phyloP scores from a whole-genome alignment of 2,113 vertebrate species.

The Phrynocephalus versicolor region DNA sequence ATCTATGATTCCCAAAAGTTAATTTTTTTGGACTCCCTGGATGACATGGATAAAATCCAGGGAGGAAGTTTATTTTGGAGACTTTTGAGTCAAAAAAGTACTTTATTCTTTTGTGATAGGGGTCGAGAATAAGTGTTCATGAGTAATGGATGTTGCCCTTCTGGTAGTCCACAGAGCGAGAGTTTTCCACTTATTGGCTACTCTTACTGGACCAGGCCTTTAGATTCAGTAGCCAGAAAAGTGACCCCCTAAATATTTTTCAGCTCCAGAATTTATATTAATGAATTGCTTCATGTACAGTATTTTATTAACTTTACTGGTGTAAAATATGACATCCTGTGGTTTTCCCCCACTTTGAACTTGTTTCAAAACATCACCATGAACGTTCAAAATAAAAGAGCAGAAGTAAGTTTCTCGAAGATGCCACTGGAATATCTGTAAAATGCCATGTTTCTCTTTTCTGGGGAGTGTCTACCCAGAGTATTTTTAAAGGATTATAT shows the following conservation, averaged over 20 bases:
- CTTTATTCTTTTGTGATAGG: too few relatives aligned
- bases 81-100: too few relatives aligned
- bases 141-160: too few relatives aligned
- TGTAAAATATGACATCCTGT: background rate
- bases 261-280: background rate
- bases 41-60: too few relatives aligned
- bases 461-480: constrained; percentile 1
- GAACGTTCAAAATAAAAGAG: background rate
- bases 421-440: background rate
- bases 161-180: background rate
- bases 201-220: background rate
- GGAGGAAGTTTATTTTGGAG: too few relatives aligned
- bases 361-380: background rate
- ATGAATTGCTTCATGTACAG: too few relatives aligned
- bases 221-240: background rate
- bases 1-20: too few relatives aligned
- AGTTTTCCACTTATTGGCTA: background rate
- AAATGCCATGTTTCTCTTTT: too few relatives aligned
- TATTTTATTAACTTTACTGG: background rate
- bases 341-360: background rate
- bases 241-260: background rate
- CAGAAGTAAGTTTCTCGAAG: constrained; percentile 1
- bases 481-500: background rate
- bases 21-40: too few relatives aligned
- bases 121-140: too few relatives aligned